Conservation (phyloP, 2,113 vertebrate species). For the Boulengeromyrus knoepffleri region DNA sequence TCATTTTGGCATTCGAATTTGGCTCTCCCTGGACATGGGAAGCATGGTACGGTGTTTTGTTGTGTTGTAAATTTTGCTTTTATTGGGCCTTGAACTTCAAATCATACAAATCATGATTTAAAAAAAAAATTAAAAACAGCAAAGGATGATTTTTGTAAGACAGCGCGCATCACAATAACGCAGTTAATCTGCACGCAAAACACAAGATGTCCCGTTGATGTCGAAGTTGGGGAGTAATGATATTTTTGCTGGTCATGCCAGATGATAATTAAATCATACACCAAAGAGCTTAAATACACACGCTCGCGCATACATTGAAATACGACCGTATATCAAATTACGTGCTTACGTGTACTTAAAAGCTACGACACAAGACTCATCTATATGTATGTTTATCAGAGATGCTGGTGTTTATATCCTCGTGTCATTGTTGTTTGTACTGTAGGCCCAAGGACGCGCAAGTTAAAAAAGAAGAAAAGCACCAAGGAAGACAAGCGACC, state of each 20-base stretch:
- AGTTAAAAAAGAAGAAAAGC: constrained; percentile 93
- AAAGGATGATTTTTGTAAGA: not conserved
- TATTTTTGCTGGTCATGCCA: not conserved
- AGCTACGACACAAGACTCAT: not conserved
- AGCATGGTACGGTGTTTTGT: not conserved
- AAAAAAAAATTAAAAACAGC: not conserved
- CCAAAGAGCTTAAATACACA: not conserved
- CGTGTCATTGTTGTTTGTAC: constrained; percentile 65
- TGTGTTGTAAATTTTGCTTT: not conserved
- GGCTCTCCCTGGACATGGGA: not conserved
- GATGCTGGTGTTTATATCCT: constrained; percentile 51
- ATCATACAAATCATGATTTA: not conserved
- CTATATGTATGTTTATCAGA: not conserved
- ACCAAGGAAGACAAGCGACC: constrained; percentile 87
- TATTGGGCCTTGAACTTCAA: not conserved
- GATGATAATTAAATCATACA: not conserved
- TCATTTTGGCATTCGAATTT: not conserved
- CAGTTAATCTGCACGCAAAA: not conserved
- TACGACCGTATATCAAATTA: not conserved
- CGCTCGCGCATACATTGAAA: not conserved
- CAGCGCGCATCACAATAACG: not conserved
- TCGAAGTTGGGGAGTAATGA: not conserved
- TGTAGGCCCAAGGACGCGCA: constrained; percentile 93
- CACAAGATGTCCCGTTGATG: not conserved
- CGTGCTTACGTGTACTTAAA: not conserved